Evolutionary conservation across 2,888 invertebrate species (phyloP), one percentile per base, ranked within the genome.

Genomic region (Catocala nupta): DNA sequence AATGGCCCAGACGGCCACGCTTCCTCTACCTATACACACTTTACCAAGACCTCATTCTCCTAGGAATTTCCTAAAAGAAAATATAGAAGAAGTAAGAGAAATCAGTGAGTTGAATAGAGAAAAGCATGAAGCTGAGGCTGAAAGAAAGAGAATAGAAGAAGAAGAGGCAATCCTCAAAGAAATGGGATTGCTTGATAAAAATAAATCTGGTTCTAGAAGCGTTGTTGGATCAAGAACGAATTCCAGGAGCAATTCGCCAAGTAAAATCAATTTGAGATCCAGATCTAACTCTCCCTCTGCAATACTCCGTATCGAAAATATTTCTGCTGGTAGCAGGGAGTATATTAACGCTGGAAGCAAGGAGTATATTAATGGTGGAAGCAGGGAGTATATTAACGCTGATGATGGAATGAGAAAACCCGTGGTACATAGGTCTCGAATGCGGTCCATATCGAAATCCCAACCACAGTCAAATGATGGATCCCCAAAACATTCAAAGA

Each of bases 401-500:
- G 86, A 88, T 47, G 89, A 88, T 67, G 86, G 81, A 0, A 73
- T 84, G 36, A 60, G 81, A 0, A 87, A 86, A 65, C 90, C 91
- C 49, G 88, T 88, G 0, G 80, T 85, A 9, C 93, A 92, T 63
- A 84, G 82, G 63, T 94, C 94, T 10, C 81, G 94, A 69, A 56
- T 91, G 1, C 81, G 90, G 68, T 83, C 90, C 5, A 77, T 91
- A 0, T 91, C 94, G 0, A 91, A 86, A 75, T 93, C 94, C 1
- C 91, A 90, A 69, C 93, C 94, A 0, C 93, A 94, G 70, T 94
- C 94, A 0, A 92, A 90, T 59, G 90, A 89, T 59, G 90, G 87
- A n/a, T 94, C 94, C 2, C 94, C 94, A 7, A 92, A 90, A 76
- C 88, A 91, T 77, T 93, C 94, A 0, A 94, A 93, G 80, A 94